A percentile compares a stretch with the other conserved stretches of the same genome.
Conservation (phyloP, 2,113 vertebrate genomes). For the Aptenodytes forsteri region DNA sequence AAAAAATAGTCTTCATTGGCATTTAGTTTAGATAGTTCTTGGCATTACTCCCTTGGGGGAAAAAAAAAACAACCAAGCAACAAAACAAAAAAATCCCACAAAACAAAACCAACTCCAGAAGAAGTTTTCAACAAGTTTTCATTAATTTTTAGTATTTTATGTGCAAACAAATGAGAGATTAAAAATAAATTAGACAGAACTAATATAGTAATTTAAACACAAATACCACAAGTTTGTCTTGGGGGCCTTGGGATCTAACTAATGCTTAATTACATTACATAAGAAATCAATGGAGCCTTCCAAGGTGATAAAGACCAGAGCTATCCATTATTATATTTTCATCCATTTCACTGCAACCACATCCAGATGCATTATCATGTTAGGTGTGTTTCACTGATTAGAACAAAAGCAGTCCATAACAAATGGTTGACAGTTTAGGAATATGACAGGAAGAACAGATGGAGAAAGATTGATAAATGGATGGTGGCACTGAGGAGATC, state of each 20-base stretch:
- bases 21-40: background rate
- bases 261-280: conserved; percentile 28
- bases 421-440: background rate
- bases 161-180: background rate
- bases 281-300: conserved; percentile 7
- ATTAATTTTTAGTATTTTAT: background rate
- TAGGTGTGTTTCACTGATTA: background rate
- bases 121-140: background rate
- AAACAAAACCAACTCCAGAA: background rate
- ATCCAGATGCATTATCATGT: background rate
- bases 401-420: background rate
- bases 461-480: background rate
- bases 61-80: too few relatives aligned
- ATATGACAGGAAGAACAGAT: background rate
- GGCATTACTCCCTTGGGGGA: background rate
- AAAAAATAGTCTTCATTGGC: background rate
- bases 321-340: background rate
- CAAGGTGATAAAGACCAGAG: conserved; percentile 10
- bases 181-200: conserved; percentile 25
- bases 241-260: background rate
- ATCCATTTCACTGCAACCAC: background rate
- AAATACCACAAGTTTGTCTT: background rate
- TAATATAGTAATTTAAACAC: conserved; percentile 19
- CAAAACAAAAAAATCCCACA: background rate
- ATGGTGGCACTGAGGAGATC: background rate